Evolutionary conservation across 2,888 invertebrate genomes (phyloP), one percentile per base, ranked within the genome.

Genomic region (Dryobota labecula): DNA sequence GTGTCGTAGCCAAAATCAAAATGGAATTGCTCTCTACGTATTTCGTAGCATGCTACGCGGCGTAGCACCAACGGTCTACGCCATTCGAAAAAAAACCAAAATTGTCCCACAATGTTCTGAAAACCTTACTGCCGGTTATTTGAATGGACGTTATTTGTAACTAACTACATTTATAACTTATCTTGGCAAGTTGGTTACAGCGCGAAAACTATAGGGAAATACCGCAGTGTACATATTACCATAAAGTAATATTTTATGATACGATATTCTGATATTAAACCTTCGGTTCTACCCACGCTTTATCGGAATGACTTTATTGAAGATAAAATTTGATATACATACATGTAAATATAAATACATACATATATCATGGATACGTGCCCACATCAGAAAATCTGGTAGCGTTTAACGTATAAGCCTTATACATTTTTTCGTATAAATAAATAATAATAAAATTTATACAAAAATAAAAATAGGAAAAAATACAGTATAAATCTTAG

Each of bases 221-320:
- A 66, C 57, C 63, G 73, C 43, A 64, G 30, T 51, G 38, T 62
- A n/a, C n/a, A n/a, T n/a, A 83, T 84, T 76, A 76, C 66, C 83
- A 78, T 83, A 71, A 73, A 73, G 69, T 75, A 71, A 84, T 83
- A 80, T 77, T 80, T 76, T 73, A 84, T 67, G 77, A 70, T 73
- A 70, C 57, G 70, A 61, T 73, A 47, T 58, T 65, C 53, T 41
- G 78, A 73, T 82, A 84, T 82, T 75, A 69, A 82, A 73, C 70
- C 70, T 69, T 64, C 60, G 54, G 63, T 68, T 74, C 47, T 45
- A 62, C 45, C 65, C 64, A 60, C 58, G 58, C 51, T 76, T 84
- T 73, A 72, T 70, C 72, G 51, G 81, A 73, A 84, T 84, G 73
- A 64, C 77, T 84, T 84, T 73, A 73, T 77, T 77, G 60, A 71